Evolutionary conservation across 2,888 invertebrate genomes (phyloP).

Genomic region (Nephrotoma guestfalica): DNA sequence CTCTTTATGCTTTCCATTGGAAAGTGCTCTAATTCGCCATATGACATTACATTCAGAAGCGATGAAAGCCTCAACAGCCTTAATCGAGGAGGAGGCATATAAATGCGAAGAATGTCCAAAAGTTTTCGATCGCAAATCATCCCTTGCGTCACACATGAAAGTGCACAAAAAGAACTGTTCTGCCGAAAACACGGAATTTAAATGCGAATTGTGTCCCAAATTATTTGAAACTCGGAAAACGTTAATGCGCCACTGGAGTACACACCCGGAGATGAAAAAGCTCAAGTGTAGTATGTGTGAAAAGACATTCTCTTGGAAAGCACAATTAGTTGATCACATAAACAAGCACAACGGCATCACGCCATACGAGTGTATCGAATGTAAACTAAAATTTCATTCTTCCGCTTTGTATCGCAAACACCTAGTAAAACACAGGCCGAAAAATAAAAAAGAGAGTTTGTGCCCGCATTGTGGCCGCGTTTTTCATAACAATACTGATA

Average conservation of each 20-base stretch:
- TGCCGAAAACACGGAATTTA: not conserved
- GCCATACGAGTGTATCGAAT: not conserved
- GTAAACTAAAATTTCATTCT: not conserved
- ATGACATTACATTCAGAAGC: not conserved
- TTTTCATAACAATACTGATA: not conserved
- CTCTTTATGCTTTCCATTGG: not conserved
- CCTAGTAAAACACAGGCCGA: not conserved
- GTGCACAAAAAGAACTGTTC: not conserved
- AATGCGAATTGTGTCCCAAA: not conserved
- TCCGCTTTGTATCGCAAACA: not conserved
- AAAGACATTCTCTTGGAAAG: not conserved
- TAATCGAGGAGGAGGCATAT: not conserved
- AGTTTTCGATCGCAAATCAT: not conserved
- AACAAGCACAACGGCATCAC: not conserved
- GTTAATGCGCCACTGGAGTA: not conserved
- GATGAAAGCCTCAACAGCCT: not conserved
- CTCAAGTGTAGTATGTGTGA: not conserved
- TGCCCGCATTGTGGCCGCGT: not conserved
- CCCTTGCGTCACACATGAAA: not conserved
- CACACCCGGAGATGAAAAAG: not conserved
- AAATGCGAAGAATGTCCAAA: not conserved
- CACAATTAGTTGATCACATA: not conserved
- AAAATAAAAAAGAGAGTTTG: not conserved
- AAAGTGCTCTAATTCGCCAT: not conserved
- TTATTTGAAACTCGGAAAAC: not conserved